phyloP scores from a whole-genome alignment of 2,797 vertebrate species.

The Fistularia tabacaria region DNA sequence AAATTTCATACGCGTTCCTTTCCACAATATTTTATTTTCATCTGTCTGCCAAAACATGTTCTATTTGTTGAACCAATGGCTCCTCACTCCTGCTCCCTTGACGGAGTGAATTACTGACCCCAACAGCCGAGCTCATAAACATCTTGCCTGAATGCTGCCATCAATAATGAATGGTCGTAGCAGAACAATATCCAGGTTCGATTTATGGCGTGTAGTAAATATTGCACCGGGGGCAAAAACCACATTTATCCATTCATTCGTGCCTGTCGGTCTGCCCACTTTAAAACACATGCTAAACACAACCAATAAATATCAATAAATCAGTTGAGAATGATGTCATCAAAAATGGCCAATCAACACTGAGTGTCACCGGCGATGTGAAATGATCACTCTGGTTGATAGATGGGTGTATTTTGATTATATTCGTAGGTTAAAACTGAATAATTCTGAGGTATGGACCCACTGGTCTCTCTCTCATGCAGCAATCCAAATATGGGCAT shows the following conservation, averaged over 20 bases:
- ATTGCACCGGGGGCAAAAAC: slow-evolving; percentile 28
- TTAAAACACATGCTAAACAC: slow-evolving; percentile 24
- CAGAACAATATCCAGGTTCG: slow-evolving; percentile 53
- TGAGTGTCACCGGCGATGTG: slow-evolving; percentile 8
- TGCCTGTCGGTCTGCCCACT: slow-evolving; percentile 10
- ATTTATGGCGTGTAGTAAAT: slow-evolving; percentile 59
- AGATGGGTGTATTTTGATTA: neutral
- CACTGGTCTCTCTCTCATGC: slow-evolving; percentile 1
- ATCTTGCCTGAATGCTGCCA: slow-evolving; percentile 59
- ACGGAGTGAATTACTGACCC: slow-evolving; percentile 60
- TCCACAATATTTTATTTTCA: slow-evolving; percentile 5
- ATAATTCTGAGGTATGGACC: slow-evolving; percentile 4
- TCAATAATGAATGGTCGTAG: slow-evolving; percentile 59
- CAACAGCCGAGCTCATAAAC: slow-evolving; percentile 63
- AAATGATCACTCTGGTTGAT: slow-evolving; percentile 9
- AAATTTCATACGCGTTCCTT: neutral
- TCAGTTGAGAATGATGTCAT: slow-evolving; percentile 35
- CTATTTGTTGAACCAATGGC: slow-evolving; percentile 6
- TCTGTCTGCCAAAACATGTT: slow-evolving; percentile 1
- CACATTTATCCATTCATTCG: slow-evolving; percentile 30
- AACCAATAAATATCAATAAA: slow-evolving; percentile 35
- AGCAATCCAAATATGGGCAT: slow-evolving; percentile 31
- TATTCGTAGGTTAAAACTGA: slow-evolving; percentile 1
- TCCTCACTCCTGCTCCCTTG: slow-evolving; percentile 35
- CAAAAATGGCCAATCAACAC: slow-evolving; percentile 20